Percentiles rank a stretch among this genome's conserved stretches.
Evolutionary conservation across 2,113 vertebrate genomes (phyloP).

Genomic region (Thryonomys swinderianus): DNA sequence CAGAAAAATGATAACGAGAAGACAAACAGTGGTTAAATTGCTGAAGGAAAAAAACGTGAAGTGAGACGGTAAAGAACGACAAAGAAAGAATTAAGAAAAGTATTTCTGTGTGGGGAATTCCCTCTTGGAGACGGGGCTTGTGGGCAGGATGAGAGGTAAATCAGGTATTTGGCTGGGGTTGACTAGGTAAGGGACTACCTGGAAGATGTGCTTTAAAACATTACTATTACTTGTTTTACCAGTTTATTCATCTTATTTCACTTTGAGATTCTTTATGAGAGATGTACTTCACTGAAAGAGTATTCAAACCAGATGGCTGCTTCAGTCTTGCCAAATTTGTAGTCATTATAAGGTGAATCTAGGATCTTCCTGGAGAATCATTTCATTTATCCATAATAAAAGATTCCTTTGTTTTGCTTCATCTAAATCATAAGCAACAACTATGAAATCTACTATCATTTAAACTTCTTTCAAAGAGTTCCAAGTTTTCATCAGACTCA

Average conservation of each 20-base stretch:
- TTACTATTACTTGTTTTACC: background rate
- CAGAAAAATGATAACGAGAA: background rate
- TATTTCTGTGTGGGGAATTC: background rate
- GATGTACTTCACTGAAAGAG: background rate
- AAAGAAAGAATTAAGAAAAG: background rate
- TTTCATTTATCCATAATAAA: slow-evolving; percentile 24
- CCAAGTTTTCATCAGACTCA: background rate
- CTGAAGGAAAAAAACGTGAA: background rate
- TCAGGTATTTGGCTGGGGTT: background rate
- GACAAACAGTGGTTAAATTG: background rate
- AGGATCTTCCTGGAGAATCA: background rate
- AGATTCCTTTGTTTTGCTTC: slow-evolving; percentile 13
- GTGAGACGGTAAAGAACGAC: background rate
- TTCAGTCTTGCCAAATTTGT: background rate
- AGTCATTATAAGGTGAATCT: slow-evolving; percentile 10
- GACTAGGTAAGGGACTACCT: background rate
- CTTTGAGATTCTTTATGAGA: background rate
- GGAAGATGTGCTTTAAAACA: background rate
- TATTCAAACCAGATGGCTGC: slow-evolving; percentile 14
- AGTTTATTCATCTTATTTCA: background rate
- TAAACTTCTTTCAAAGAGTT: background rate
- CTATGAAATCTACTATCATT: background rate
- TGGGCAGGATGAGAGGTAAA: background rate
- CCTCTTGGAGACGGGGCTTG: background rate
- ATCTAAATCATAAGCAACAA: slow-evolving; percentile 38